Percentiles rank a stretch among this genome's conserved stretches.
These are phyloP conservation scores for Calycopis cecrops DNA, from an alignment of 1,140 invertebrate genomes.

Conservation along the genomic window DNA sequence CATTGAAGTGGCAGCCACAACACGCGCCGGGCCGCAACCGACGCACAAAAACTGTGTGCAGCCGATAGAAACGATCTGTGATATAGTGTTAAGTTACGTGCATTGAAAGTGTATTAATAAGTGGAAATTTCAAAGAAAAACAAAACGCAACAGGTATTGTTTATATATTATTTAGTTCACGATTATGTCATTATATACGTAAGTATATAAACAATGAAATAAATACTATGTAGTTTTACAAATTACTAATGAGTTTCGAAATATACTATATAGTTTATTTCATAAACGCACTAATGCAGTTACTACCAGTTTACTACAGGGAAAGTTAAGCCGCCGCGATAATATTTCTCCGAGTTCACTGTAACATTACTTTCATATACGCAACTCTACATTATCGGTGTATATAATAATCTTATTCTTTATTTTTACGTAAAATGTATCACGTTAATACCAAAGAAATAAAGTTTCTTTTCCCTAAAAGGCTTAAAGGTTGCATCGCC, in stretches of 20 bases:
- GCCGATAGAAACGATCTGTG: constrained; percentile 60
- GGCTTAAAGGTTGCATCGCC: constrained; percentile 55
- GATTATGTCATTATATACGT: neutral
- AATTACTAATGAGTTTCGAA: neutral
- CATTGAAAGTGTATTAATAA: constrained; percentile 26
- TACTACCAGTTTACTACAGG: no score
- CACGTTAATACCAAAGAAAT: constrained; percentile 14
- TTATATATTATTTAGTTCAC: constrained; percentile 7
- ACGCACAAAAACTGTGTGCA: constrained; percentile 48
- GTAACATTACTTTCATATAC: no score
- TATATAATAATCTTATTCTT: neutral
- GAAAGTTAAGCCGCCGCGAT: no score
- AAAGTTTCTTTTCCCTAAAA: constrained; percentile 34
- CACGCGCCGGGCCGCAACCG: constrained; percentile 26
- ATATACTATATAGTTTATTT: neutral
- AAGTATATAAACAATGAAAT: neutral
- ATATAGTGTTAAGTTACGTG: constrained; percentile 64
- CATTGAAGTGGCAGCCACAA: constrained; percentile 39
- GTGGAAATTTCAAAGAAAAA: constrained; percentile 19
- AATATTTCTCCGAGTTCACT: no score
- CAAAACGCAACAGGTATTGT: constrained; percentile 5
- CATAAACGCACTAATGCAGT: no score
- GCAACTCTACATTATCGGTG: no score
- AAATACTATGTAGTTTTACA: neutral
- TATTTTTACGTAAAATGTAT: constrained; percentile 20